These are phyloP conservation scores for Nycticryphes semicollaris DNA, from an alignment of 2,113 vertebrate genomes.

Conservation along the genomic window DNA sequence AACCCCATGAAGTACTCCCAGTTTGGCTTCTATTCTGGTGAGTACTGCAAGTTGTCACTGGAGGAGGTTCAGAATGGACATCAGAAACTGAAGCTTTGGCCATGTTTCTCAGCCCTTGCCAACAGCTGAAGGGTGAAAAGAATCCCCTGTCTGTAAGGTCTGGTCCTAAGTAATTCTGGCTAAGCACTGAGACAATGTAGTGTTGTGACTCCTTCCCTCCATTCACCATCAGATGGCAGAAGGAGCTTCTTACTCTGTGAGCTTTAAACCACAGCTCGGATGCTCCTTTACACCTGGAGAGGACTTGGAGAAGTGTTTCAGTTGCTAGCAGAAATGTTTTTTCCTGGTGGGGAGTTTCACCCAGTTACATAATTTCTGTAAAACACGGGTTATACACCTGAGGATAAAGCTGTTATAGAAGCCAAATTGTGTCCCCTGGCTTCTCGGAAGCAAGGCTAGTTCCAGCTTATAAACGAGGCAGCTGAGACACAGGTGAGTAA, in stretches of 20 bases:
- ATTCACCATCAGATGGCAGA: constrained; percentile 44
- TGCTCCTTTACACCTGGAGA: not conserved
- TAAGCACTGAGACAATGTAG: not conserved
- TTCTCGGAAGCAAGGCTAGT: not conserved
- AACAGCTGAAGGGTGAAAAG: not conserved
- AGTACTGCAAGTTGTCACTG: not conserved
- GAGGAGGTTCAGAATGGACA: not conserved
- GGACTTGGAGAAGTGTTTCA: not conserved
- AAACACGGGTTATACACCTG: not conserved
- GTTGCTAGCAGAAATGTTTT: not conserved
- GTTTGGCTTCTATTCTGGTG: not conserved
- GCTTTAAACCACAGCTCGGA: not conserved
- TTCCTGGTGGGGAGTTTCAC: not conserved
- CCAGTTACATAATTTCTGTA: not conserved
- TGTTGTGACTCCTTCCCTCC: not conserved
- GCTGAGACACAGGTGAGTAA: not conserved
- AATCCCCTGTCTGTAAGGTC: not conserved
- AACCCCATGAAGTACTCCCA: rapidly evolving
- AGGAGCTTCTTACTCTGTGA: not conserved
- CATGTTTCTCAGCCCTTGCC: not conserved
- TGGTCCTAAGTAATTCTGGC: not conserved
- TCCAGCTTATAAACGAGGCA: not conserved
- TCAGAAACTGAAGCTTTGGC: not conserved
- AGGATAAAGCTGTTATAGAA: not conserved
- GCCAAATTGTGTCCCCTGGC: not conserved